Evolutionary conservation across 2,888 invertebrate genomes (phyloP).

Genomic region (Xestoiulus laeticollis): DNA sequence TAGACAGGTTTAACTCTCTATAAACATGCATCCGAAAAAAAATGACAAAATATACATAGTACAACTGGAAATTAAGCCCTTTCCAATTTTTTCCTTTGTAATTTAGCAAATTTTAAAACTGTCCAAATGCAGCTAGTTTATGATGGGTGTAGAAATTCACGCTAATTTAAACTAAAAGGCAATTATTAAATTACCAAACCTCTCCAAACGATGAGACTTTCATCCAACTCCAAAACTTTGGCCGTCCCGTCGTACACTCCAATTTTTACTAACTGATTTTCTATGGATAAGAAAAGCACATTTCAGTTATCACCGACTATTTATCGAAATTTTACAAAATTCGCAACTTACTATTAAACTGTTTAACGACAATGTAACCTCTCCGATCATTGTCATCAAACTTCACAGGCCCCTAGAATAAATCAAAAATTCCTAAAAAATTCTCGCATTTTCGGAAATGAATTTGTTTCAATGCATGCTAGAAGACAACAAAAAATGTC

Average conservation of each 20-base stretch:
- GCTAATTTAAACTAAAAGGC: slow-evolving; percentile 45
- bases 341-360: slow-evolving; percentile 77
- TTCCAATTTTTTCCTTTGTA: too few species aligned
- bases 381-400: slow-evolving; percentile 96
- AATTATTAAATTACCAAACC: slow-evolving; percentile 55
- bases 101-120: too few species aligned
- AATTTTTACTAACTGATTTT: slow-evolving; percentile 78
- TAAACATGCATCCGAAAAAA: too few species aligned
- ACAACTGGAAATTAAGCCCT: too few species aligned
- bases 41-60: too few species aligned
- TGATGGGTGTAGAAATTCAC: not conserved
- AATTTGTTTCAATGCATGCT: not conserved
- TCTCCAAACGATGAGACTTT: slow-evolving; percentile 70
- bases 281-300: slow-evolving; percentile 58
- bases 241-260: slow-evolving; percentile 75
- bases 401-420: slow-evolving; percentile 78
- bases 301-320: not conserved
- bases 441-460: not conserved
- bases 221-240: slow-evolving; percentile 77
- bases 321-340: not conserved
- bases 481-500: slow-evolving; percentile 56
- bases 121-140: too few species aligned
- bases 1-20: too few species aligned
- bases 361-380: slow-evolving; percentile 91
- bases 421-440: slow-evolving; percentile 1